These are phyloP conservation scores for Ctenopoma kingsleyae DNA, from an alignment of 2,797 vertebrate species.

Conservation along the genomic window DNA sequence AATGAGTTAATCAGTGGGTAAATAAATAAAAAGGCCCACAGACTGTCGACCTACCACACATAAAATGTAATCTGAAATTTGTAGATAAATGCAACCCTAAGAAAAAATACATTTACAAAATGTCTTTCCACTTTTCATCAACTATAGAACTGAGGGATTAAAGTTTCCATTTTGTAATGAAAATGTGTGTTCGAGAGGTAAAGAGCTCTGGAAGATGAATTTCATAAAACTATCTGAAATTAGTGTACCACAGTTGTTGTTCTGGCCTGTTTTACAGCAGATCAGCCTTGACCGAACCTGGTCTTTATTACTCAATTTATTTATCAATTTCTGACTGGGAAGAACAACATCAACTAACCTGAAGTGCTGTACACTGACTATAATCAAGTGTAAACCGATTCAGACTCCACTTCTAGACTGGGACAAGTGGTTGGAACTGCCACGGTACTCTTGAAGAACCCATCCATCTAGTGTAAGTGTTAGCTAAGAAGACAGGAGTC, in stretches of 20 bases:
- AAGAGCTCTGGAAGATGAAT: conserved; percentile 16
- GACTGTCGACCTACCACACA: conserved; percentile 15
- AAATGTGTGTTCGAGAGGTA: neutral
- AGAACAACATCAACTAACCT: conserved; percentile 1
- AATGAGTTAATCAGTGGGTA: conserved; percentile 35
- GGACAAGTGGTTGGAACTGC: conserved; percentile 22
- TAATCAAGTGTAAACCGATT: conserved; percentile 3
- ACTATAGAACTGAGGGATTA: conserved; percentile 32
- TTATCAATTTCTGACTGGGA: neutral
- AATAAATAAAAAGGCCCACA: conserved; percentile 33
- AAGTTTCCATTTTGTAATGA: conserved; percentile 30
- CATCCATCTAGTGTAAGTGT: conserved; percentile 29
- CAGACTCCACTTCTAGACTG: conserved; percentile 2
- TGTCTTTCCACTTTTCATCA: conserved; percentile 2
- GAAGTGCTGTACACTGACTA: conserved; percentile 3
- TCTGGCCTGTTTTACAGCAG: neutral
- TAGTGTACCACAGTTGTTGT: neutral
- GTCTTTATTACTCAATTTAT: neutral
- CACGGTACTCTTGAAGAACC: conserved; percentile 14
- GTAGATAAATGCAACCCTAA: conserved; percentile 9
- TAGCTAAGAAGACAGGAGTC: conserved; percentile 46
- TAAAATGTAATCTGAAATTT: conserved; percentile 26
- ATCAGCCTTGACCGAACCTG: neutral
- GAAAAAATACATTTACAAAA: conserved; percentile 43
- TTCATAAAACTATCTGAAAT: conserved; percentile 13